Conservation (phyloP, 2,888 invertebrate species). For the Amblyjoppa fuscipennis region DNA sequence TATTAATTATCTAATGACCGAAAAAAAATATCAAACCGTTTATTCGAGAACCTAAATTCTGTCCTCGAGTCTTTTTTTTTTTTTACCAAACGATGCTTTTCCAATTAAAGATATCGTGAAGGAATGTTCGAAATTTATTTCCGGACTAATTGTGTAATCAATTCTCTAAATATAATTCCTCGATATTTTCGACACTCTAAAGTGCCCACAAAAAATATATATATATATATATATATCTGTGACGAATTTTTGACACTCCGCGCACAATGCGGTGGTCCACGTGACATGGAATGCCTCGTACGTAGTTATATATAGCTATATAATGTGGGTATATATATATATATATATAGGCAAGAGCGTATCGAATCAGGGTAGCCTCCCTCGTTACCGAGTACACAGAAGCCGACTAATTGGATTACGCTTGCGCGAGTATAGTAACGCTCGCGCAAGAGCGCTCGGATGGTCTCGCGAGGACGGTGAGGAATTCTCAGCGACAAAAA, state of each 20-base stretch:
- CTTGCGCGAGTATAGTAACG: conserved; percentile 65
- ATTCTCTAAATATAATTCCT: not conserved
- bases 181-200: not conserved
- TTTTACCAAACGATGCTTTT: not conserved
- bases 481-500: conserved; percentile 63
- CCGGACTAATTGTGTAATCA: not conserved
- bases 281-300: not conserved
- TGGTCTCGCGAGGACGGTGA: conserved; percentile 25
- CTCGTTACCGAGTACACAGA: conserved; percentile 64
- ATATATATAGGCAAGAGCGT: conserved; percentile 36
- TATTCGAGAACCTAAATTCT: not conserved
- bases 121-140: not conserved
- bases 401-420: conserved; percentile 80
- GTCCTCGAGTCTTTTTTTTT: not conserved
- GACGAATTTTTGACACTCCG: conserved; percentile 1
- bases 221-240: not conserved
- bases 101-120: not conserved
- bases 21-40: not conserved
- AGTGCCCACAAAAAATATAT: not conserved
- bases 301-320: not conserved
- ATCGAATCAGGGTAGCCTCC: conserved; percentile 56
- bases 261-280: not conserved
- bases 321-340: not conserved
- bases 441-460: conserved; percentile 27
- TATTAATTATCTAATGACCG: not conserved